Conservation (phyloP, 2,113 vertebrate species). For the Probosciger aterrimus region DNA sequence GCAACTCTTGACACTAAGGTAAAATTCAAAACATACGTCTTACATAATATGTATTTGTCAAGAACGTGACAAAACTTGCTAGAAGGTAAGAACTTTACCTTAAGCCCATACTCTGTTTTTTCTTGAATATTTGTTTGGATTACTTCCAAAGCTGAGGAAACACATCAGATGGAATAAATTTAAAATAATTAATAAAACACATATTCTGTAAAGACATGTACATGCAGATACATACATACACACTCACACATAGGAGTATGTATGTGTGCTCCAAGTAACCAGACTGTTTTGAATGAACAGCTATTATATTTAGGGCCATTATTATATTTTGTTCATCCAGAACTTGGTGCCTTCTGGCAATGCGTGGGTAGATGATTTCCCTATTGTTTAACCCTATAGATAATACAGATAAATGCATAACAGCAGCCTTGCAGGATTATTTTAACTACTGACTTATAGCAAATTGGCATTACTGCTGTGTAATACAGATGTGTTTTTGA, state of each 20-base stretch:
- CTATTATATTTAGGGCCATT: background rate
- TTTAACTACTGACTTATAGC: background rate
- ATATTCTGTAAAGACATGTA: background rate
- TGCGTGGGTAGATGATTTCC: background rate
- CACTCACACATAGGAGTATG: background rate
- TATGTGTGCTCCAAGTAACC: background rate
- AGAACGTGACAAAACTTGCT: background rate
- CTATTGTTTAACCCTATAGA: background rate
- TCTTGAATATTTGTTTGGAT: slow-evolving; percentile 76
- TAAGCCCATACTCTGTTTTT: slow-evolving; percentile 75
- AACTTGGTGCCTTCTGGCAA: background rate
- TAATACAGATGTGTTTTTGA: background rate
- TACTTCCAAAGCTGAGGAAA: slow-evolving; percentile 81
- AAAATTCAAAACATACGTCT: slow-evolving; percentile 3
- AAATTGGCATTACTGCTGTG: background rate
- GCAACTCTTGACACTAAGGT: slow-evolving; percentile 75
- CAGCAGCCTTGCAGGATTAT: background rate
- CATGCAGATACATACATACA: background rate
- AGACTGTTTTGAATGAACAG: background rate
- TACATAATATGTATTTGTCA: background rate
- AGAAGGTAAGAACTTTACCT: slow-evolving; percentile 74
- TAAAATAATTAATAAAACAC: background rate
- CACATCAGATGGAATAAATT: slow-evolving; percentile 23
- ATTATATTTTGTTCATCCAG: background rate
- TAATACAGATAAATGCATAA: background rate